Evolutionary conservation across 2,888 invertebrate species (phyloP), one percentile per base, ranked within the genome.

Genomic region (Microdon myrmicae): DNA sequence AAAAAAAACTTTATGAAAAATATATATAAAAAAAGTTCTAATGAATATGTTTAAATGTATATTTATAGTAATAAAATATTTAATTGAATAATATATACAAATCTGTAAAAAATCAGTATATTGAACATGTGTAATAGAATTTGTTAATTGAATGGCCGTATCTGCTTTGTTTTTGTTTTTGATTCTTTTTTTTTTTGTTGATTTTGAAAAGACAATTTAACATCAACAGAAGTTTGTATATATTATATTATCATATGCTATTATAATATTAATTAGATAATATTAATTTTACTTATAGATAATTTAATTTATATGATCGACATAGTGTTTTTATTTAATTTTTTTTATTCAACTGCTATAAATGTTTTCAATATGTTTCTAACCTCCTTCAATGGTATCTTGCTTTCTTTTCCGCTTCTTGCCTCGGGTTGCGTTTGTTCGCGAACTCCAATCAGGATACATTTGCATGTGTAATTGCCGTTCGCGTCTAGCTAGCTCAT

Each of bases 351-450:
- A 68, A 41, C 14, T 43, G 31, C n/a, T 29, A 53, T 22, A 68
- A 68, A 68, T 64, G 69, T 71, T 70, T 72, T 86, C 14, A 60
- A 55, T 54, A 56, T 56, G 35, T 49, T 38, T 64, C 91, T 74
- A 72, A 92, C 93, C 93, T 92, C 91, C 93, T 87, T 92, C 93
- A 88, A 89, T 90, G 87, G 92, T 90, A 87, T 94, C 94, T 91
- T 92, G 92, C 89, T 94, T 93, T 89, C 93, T 90, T 89, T 98
- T 98, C 92, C 97, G 94, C 90, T 96, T 97, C 88, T 94, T 94
- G 87, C 96, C 96, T 85, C 95, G 92, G 84, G 97, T 96, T 87
- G 98, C 96, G 89, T 99, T 98, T 84, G 97, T 90, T 84, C 98
- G 96, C 86, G 93, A 93, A 85, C 93, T 93, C 97, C 97, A 98